These are phyloP conservation scores for Ornithoptera alexandrae DNA, from an alignment of 2,888 invertebrate species.

Conservation along the genomic window DNA sequence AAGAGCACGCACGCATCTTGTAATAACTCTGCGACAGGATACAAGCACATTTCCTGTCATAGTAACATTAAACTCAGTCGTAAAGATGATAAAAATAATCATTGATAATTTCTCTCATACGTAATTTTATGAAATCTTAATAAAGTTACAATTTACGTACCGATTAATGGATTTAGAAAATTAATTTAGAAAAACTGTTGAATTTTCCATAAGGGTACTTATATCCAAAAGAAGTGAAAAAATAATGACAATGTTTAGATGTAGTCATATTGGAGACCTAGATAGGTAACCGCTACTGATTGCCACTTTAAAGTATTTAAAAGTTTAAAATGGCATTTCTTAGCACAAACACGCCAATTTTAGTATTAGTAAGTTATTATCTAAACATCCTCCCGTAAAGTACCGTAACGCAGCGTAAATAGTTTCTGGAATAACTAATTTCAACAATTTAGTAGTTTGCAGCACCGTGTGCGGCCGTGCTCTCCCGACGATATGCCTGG, in stretches of 20 bases:
- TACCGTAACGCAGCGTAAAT: slow-evolving; percentile 47
- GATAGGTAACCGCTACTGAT: too few relatives aligned
- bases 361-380: slow-evolving; percentile 50
- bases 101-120: neutral
- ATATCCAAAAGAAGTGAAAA: neutral
- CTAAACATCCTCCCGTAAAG: slow-evolving; percentile 68
- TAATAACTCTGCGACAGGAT: slow-evolving; percentile 17
- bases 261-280: too few relatives aligned
- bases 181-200: neutral
- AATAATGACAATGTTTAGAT: too few relatives aligned
- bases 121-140: neutral
- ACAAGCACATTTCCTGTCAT: slow-evolving; percentile 10
- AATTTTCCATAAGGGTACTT: neutral
- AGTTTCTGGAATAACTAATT: slow-evolving; percentile 55
- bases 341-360: slow-evolving; percentile 18
- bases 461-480: slow-evolving; percentile 61
- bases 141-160: neutral
- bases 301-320: neutral
- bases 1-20: slow-evolving; percentile 20
- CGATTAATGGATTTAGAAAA: neutral
- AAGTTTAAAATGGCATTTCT: neutral
- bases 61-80: neutral
- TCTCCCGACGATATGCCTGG: slow-evolving; percentile 62
- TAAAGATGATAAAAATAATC: neutral
- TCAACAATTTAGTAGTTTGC: slow-evolving; percentile 66